phyloP scores from a whole-genome alignment of 1,140 invertebrate genomes.

The Campodea augens region DNA sequence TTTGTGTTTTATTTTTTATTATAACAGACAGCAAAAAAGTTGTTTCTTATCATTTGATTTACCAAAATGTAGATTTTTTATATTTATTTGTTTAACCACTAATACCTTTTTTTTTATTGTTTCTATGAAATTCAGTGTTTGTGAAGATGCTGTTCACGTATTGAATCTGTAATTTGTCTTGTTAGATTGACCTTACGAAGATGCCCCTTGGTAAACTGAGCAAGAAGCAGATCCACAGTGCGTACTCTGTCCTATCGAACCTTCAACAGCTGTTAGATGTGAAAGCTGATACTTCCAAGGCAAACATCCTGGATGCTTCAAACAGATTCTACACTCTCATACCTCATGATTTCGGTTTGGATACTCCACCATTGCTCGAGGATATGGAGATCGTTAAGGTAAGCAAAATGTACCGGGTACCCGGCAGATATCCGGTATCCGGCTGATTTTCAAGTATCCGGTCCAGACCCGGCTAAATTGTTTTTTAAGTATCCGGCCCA shows the following conservation, averaged over 20 bases:
- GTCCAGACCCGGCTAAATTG: too few relatives aligned
- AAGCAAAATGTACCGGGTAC: too few relatives aligned
- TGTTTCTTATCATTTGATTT: neutral
- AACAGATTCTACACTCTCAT: conserved; percentile 89
- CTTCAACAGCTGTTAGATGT: conserved; percentile 38
- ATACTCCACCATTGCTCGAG: conserved; percentile 61
- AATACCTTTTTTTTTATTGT: too few relatives aligned
- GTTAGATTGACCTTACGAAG: conserved; percentile 76
- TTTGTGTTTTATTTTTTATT: too few relatives aligned
- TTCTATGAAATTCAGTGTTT: too few relatives aligned
- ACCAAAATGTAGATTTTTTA: conserved; percentile 1
- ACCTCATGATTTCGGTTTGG: conserved; percentile 81
- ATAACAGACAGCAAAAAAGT: too few relatives aligned
- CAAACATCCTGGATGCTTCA: conserved; percentile 56
- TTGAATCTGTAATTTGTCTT: too few relatives aligned
- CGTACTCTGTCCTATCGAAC: conserved; percentile 63
- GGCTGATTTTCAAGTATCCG: too few relatives aligned
- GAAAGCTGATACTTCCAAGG: conserved; percentile 27
- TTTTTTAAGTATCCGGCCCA: too few relatives aligned
- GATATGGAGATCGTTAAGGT: conserved; percentile 53
- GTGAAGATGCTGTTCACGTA: too few relatives aligned
- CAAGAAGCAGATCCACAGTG: conserved; percentile 68
- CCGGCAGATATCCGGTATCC: too few relatives aligned
- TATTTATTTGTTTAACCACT: conserved; percentile 25
- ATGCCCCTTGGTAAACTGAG: conserved; percentile 96